phyloP scores from a whole-genome alignment of 2,113 vertebrate species.

The Ariopsis seemanni region DNA sequence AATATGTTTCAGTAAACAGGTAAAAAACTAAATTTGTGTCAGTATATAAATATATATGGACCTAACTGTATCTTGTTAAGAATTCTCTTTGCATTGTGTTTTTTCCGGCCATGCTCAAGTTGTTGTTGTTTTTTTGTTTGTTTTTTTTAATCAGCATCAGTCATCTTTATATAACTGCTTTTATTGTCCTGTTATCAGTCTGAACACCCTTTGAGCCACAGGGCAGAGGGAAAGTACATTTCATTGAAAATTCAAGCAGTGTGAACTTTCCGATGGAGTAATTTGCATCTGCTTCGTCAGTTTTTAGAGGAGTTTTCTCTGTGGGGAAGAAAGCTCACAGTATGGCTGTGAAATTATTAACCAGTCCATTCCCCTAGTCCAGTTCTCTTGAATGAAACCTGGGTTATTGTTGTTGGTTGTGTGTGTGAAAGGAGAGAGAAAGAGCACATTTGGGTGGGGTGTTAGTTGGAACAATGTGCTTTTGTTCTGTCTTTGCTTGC shows the following conservation, averaged over 20 bases:
- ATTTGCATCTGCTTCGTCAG: neutral
- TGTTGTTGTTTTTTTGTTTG: neutral
- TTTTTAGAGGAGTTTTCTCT: neutral
- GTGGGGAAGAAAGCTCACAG: neutral
- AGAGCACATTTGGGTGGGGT: conserved; percentile 10
- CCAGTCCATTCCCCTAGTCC: neutral
- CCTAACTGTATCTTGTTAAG: neutral
- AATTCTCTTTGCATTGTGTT: neutral
- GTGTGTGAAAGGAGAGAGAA: neutral
- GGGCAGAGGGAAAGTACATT: conserved; percentile 13
- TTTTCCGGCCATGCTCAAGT: neutral
- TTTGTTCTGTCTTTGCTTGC: conserved; percentile 41
- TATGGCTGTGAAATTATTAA: neutral
- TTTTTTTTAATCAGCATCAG: conserved; percentile 27
- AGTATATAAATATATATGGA: too few species aligned
- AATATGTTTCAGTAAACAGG: too few species aligned
- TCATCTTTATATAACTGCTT: conserved; percentile 21
- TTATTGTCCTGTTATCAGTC: conserved; percentile 28
- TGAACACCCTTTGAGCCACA: conserved; percentile 27
- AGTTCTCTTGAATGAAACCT: neutral
- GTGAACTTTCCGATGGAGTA: neutral
- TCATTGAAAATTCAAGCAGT: neutral
- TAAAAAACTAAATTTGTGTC: too few species aligned
- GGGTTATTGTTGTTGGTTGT: neutral
- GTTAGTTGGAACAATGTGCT: conserved; percentile 26